phyloP scores from a whole-genome alignment of 2,113 vertebrate genomes.

The Hydrolagus affinis region DNA sequence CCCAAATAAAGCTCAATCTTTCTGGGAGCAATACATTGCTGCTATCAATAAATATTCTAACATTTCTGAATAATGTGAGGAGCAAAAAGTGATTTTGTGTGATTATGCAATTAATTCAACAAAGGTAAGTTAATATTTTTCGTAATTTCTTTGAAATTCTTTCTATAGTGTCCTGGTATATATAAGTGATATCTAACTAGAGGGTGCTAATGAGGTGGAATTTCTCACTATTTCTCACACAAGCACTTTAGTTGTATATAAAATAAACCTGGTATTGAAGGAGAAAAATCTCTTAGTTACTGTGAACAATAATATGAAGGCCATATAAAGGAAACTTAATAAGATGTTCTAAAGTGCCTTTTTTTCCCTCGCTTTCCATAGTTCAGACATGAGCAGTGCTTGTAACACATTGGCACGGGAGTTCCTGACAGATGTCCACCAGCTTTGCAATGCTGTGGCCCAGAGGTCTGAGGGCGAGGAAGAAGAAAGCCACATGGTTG shows the following conservation, averaged over 20 bases:
- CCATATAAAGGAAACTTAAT: neutral
- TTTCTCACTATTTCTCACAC: no score
- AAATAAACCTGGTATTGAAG: neutral
- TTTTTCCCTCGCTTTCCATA: conserved; percentile 46
- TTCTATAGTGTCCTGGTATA: neutral
- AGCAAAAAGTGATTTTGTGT: neutral
- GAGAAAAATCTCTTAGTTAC: neutral
- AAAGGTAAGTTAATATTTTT: neutral
- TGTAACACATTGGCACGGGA: conserved; percentile 92
- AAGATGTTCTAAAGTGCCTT: conserved; percentile 2
- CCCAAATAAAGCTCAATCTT: neutral
- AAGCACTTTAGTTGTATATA: neutral
- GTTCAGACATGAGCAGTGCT: conserved; percentile 91
- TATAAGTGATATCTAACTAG: neutral
- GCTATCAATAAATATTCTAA: neutral
- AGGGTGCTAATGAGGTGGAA: neutral
- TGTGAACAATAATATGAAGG: neutral
- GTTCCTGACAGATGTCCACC: conserved; percentile 91
- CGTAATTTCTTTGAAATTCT: conserved; percentile 2
- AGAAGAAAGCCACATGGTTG: conserved; percentile 88
- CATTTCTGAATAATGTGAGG: neutral
- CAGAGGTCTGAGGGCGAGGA: conserved; percentile 74
- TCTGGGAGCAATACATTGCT: neutral
- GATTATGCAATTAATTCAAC: neutral
- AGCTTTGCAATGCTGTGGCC: conserved; percentile 85